A percentile compares a stretch with the other conserved stretches of the same genome.
These are phyloP conservation scores for Bombus vancouverensis DNA, from an alignment of 1,140 invertebrate genomes.

Conservation along the genomic window DNA sequence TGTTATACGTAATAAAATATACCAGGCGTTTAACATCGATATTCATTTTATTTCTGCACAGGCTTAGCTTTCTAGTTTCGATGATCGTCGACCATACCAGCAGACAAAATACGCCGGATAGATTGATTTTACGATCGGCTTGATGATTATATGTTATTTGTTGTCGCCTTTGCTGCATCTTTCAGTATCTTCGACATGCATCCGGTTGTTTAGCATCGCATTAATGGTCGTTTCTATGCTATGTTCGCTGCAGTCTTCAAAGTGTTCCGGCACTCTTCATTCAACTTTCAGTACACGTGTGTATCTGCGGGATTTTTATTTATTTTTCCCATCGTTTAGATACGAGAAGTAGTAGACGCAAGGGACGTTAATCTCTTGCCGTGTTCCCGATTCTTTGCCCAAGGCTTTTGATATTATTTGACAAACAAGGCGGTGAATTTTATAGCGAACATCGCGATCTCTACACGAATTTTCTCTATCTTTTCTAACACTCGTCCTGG, in stretches of 20 bases:
- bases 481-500: not conserved
- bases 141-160: conserved; percentile 2
- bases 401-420: not conserved
- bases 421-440: not conserved
- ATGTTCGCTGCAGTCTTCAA: not conserved
- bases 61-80: not conserved
- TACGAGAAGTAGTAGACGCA: not conserved
- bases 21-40: too few species aligned
- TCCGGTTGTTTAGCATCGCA: not conserved
- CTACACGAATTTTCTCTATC: not conserved
- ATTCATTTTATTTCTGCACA: not conserved
- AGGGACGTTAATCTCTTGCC: not conserved
- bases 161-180: not conserved
- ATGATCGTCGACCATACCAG: not conserved
- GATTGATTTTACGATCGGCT: not conserved
- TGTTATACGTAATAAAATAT: not conserved
- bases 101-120: not conserved
- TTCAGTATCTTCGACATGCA: not conserved
- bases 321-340: not conserved
- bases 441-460: not conserved
- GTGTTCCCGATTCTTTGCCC: too few species aligned
- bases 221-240: not conserved
- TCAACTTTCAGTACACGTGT: not conserved
- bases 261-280: not conserved
- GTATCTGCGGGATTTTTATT: not conserved